A percentile compares a stretch with the other conserved stretches of the same genome.
Conservation (phyloP, 2,113 vertebrate species). For the Elachura formosa region DNA sequence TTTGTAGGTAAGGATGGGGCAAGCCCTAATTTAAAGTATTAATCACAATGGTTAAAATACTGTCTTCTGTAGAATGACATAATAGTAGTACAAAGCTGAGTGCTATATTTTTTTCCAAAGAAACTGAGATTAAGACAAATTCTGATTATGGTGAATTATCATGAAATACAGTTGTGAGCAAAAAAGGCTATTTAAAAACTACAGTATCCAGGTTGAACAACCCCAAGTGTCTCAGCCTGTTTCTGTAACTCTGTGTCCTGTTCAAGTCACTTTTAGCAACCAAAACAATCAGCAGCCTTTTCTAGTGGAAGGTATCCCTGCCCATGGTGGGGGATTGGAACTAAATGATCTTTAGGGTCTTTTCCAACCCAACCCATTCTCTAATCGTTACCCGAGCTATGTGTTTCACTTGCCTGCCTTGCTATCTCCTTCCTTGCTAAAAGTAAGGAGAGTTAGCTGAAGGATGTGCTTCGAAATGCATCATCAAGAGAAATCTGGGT, state of each 20-base stretch:
- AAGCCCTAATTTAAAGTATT: background rate
- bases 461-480: background rate
- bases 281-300: background rate
- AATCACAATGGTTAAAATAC: background rate
- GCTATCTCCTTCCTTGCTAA: too few species aligned
- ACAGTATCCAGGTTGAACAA: background rate
- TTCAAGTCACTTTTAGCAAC: background rate
- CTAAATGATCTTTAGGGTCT: background rate
- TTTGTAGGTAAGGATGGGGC: background rate
- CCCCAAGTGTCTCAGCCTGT: background rate
- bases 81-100: background rate
- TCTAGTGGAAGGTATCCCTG: background rate
- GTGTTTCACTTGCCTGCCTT: background rate
- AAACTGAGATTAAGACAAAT: background rate
- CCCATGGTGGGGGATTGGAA: background rate
- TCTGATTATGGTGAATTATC: background rate
- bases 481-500: background rate
- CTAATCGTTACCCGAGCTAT: rapidly evolving
- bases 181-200: background rate
- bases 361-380: background rate
- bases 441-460: background rate
- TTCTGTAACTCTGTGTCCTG: background rate
- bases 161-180: background rate
- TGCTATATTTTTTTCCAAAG: background rate
- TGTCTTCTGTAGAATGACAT: background rate